Evolutionary conservation across 2,888 invertebrate species (phyloP), one percentile per base, ranked within the genome.

Genomic region (Mimumesa dahlbomi): DNA sequence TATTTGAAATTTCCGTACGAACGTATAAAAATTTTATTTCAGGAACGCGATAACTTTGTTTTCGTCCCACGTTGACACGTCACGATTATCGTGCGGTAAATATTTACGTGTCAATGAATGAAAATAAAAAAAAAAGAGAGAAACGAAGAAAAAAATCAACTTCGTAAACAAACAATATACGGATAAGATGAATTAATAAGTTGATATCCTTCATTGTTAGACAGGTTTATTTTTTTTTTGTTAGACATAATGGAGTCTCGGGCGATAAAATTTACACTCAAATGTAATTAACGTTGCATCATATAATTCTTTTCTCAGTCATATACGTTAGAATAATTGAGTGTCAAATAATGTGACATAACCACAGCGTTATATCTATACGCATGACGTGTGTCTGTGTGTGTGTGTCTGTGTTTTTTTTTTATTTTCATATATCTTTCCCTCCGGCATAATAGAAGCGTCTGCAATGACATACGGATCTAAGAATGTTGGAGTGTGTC

Each of bases 191-290:
- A 77, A 66, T 70, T 14, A 67, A 75, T 59, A 70, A 66, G 29
- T 66, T 49, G 57, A 43, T 45, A 54, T 36, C 42, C n/a, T 70
- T 73, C n/a, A n/a, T 73, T 75, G 48, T 75, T 54, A 66, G 73
- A 69, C 59, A 69, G 48, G 58, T 77, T 77, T 77, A 77, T 76
- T 76, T 76, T 58, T n/a, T n/a, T n/a, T n/a, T n/a, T n/a, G n/a
- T n/a, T n/a, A n/a, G n/a, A n/a, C 57, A 62, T 63, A 57, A 49
- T n/a, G 56, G 34, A 64, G 67, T 64, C 70, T 64, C 70, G 19
- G 72, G 45, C 50, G 67, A 62, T 76, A 54, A 73, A 73, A 62
- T 73, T 76, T 73, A 73, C 76, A 76, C 58, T 70, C 40, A 56
- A 64, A 59, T 16, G 61, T 48, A 45, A 63, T 54, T 29, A 52